Evolutionary conservation across 2,888 invertebrate genomes (phyloP).

Genomic region (Tetramorium bicarinatum): DNA sequence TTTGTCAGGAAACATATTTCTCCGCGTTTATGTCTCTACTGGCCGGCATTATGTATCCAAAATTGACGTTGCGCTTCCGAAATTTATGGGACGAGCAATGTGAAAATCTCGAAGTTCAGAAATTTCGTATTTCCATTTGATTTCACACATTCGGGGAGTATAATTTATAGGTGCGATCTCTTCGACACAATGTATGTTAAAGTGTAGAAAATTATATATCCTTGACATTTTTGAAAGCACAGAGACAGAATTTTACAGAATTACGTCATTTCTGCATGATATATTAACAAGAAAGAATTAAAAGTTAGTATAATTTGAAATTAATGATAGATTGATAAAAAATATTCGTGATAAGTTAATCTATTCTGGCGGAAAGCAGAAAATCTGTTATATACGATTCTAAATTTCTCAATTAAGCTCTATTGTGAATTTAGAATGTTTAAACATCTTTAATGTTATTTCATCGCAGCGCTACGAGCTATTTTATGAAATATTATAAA

Average conservation of each 20-base stretch:
- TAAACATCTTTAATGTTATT: background rate
- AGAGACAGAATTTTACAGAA: background rate
- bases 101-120: conserved; percentile 29
- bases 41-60: conserved; percentile 37
- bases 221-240: background rate
- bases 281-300: background rate
- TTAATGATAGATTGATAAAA: conserved; percentile 1
- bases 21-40: conserved; percentile 38
- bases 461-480: background rate
- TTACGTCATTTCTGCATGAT: background rate
- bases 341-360: background rate
- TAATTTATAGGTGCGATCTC: conserved; percentile 12
- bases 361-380: background rate
- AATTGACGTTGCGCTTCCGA: conserved; percentile 47
- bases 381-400: background rate
- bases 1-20: conserved; percentile 50
- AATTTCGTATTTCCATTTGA: conserved; percentile 34
- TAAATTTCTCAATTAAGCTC: background rate
- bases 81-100: conserved; percentile 46
- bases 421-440: background rate
- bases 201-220: conserved; percentile 6
- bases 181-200: background rate
- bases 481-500: background rate
- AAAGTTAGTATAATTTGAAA: background rate
- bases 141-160: conserved; percentile 28